Evolutionary conservation across 2,888 invertebrate genomes (phyloP), one percentile per base, ranked within the genome.

Genomic region (Cataglyphis cursor): DNA sequence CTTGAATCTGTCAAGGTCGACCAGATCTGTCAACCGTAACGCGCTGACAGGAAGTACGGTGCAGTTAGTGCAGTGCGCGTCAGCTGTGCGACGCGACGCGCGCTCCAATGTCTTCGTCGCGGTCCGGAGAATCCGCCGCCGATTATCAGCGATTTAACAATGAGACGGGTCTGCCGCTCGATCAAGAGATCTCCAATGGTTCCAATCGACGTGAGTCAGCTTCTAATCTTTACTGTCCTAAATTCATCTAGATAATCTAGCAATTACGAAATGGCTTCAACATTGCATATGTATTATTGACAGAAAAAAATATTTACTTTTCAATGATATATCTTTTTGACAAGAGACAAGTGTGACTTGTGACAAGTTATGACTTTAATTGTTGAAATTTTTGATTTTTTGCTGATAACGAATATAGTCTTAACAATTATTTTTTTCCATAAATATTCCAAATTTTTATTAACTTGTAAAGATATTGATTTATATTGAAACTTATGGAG

Each of bases 81-180:
- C 35, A 68, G 64, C 64, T 64, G 64, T 5, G n/a, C 61, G 83
- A 81, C 80, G 72, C 86, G 86, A 87, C 83, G 59, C 57, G 70
- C 61, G 21, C 38, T 3, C 35, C 48, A 84, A 91, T 92, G 91
- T 89, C 91, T 87, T 91, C 92, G 59, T 86, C 92, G 48, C 90
- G 85, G 65, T 78, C 81, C 41, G 74, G 81, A n/a, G 89, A 89
- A 4, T 87, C 90, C 73, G 82, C 83, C 35, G 86, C 85, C 81
- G 92, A 92, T 90, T 93, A 94, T 87, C 93, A 94, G 82, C 93
- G 92, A 51, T 93, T 94, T 83, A 90, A 91, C 64, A 91, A 94
- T 87, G 92, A 93, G 73, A 85, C 88, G 28, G 91, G 88, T 83
- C 74, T 85, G 57, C 89, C 91, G 57, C 89, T 89, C 62, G 91